Evolutionary conservation across 1,140 invertebrate genomes (phyloP), one percentile per base, ranked within the genome.

Genomic region (Caerostris extrusa): DNA sequence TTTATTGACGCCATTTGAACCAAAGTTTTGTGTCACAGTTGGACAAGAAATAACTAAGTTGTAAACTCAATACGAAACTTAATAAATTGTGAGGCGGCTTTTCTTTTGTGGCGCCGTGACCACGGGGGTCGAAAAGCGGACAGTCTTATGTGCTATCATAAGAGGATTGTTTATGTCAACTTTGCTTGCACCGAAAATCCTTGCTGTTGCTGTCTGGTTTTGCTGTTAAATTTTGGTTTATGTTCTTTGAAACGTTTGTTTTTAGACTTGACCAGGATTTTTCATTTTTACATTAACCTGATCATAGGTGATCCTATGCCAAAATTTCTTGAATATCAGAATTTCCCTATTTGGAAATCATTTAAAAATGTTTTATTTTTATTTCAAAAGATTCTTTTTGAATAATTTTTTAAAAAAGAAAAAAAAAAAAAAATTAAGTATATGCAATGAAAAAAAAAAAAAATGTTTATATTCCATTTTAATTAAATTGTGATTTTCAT

Each of bases 1-100:
- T 3, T 77, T 50, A 77, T 77, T 77, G 50, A 5, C 34, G 50
- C 71, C 71, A 14, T 77, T 12, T 50, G 50, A 77, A 53, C 71
- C 53, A 34, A 19, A 77, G 53, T 77, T 77, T 77, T 77, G 53
- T 77, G 71, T 77, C 82, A 57, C n/a, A 53, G 50, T 8, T 14
- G 6, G n/a, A 77, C n/a, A 56, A 17, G 53, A 56, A 57, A 58
- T 83, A 83, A 83, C n/a, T 83, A 56, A 83, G 82, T 83, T 83
- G 56, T 83, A 83, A 83, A 58, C 82, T 58, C 19, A 83, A 14
- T n/a, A 83, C 53, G 34, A 57, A 58, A 58, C 82, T 58, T 57
- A 83, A 83, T 83, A 83, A 83, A 83, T 83, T 17, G 55, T 19
- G 3, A 19, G 55, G 82, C 17, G n/a, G 55, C 55, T 57, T 83